Conservation (phyloP, 2,113 vertebrate genomes). For the Phainopepla nitens region DNA sequence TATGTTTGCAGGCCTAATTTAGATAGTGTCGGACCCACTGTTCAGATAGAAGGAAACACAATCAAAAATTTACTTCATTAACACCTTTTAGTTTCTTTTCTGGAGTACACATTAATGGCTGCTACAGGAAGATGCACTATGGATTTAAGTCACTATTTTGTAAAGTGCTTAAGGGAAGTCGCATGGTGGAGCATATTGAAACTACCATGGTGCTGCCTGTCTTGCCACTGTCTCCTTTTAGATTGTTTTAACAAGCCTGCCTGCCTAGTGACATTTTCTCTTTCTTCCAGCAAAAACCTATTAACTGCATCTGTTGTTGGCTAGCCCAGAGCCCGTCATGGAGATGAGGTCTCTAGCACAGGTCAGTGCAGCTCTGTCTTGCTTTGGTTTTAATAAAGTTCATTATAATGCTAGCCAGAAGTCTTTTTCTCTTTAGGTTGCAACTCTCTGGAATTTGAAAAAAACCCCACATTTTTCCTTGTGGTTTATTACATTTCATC, state of each 20-base stretch:
- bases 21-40: background rate
- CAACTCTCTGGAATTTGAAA: background rate
- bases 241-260: background rate
- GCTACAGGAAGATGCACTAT: background rate
- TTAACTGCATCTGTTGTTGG: background rate
- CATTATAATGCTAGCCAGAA: background rate
- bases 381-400: background rate
- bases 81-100: background rate
- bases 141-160: background rate
- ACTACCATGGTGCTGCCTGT: background rate
- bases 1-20: background rate
- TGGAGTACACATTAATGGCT: background rate
- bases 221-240: background rate
- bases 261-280: background rate
- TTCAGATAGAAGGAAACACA: background rate
- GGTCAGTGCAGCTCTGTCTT: background rate
- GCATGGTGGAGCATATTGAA: rapidly evolving
- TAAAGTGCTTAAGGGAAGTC: background rate
- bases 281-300: background rate
- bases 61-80: background rate
- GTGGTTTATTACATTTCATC: background rate
- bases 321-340: background rate
- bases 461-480: background rate
- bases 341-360: background rate
- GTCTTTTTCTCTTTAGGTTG: background rate